Base-by-base conservation (phyloP, 2,888 invertebrate species). In the Sphaerophoria taeniata region DNA sequence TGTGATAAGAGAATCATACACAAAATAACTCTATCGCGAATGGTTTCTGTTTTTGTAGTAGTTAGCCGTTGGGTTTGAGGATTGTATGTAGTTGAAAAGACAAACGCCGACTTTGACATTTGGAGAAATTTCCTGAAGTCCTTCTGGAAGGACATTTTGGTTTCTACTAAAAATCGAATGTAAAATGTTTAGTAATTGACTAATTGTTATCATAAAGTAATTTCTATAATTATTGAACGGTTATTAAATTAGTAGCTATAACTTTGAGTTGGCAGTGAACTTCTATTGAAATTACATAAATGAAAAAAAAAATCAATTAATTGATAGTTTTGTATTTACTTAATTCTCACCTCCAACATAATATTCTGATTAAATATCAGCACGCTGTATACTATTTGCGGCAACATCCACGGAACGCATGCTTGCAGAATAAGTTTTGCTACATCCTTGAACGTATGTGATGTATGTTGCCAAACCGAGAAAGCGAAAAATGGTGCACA, bases 61-160 rank as follows among this genome's bases (percentile, higher is more conserved):
- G 12, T 24, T 6, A 60, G 43, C 12, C 43, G 60, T 12, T 6
- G 24, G 24, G 24, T 24, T 24, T 24, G 16, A 7, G 39, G 11
- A 7, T 14, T 24, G 11, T 7, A n/a, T 24, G 43, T 60, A 12
- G 24, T 43, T 0, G 60, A 60, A 43, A 43, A 1, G 11, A 60
- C 43, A 60, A 39, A 60, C 3, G 12, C 3, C 4, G 43, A 1
- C 31, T 43, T 60, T 6, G 43, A 3, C 7, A 60, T 31, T 0
- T 60, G 39, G 6, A 60, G 43, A 5, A 11, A 60, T 31, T 60
- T 60, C 3, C 9, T 6, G 0, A 36, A 60, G 60, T 60, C 12
- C 60, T 60, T 39, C 31, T 31, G n/a, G 6, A 60, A 43, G 5
- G 60, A 60, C 60, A 60, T 60, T 12, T 43, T 60, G 60, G 7